Evolutionary conservation across 2,113 vertebrate genomes (phyloP).

Genomic region (Podiceps cristatus): DNA sequence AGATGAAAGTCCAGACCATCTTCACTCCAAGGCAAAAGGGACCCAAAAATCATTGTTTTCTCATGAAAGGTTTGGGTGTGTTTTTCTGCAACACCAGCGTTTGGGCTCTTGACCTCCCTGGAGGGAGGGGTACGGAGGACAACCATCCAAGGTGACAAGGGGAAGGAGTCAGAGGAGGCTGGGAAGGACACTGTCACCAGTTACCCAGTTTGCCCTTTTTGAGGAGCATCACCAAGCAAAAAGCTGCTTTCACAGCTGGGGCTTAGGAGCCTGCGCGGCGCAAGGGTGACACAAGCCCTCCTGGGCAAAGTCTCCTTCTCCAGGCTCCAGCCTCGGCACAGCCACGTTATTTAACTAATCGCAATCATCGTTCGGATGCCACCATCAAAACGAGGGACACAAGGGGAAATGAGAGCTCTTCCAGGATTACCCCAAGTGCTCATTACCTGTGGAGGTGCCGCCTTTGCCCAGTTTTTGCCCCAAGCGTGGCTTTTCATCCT

Average conservation of each 20-base stretch:
- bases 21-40: not conserved
- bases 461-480: not conserved
- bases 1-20: not conserved
- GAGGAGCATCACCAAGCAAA: not conserved
- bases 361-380: not conserved
- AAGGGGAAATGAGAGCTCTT: not conserved
- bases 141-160: not conserved
- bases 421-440: not conserved
- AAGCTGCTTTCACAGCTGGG: rapidly evolving
- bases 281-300: not conserved
- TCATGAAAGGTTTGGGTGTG: not conserved
- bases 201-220: not conserved
- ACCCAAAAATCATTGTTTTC: not conserved
- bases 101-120: not conserved
- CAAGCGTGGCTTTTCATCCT: not conserved
- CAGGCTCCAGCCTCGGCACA: not conserved
- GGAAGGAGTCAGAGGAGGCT: not conserved
- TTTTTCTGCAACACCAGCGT: not conserved
- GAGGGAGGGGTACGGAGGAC: not conserved
- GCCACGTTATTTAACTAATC: not conserved
- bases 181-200: not conserved
- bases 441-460: not conserved
- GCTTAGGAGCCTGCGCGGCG: not conserved
- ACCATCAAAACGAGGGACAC: not conserved
- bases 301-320: not conserved